Conservation (phyloP, 2,888 invertebrate species). For the Teleogryllus oceanicus region DNA sequence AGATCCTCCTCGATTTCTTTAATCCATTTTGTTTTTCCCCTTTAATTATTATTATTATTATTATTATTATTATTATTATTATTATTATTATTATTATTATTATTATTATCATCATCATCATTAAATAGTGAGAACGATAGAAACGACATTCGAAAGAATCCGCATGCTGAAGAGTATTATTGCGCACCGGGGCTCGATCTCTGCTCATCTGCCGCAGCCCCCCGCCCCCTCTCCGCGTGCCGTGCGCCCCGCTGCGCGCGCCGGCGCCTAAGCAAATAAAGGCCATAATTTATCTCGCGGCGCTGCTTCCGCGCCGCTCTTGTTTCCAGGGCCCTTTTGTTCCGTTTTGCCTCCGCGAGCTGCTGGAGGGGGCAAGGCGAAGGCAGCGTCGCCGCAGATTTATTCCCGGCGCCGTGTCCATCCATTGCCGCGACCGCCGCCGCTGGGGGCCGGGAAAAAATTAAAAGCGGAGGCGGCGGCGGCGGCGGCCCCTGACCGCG, state of each 20-base stretch:
- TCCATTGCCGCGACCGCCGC: neutral
- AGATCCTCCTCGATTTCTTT: no score
- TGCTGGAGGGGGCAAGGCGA: neutral
- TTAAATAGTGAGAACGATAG: no score
- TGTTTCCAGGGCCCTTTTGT: constrained; percentile 11
- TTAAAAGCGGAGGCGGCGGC: neutral
- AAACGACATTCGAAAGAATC: no score
- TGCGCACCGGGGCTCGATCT: no score
- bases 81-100: no score
- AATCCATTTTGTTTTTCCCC: no score
- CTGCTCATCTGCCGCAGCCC: neutral
- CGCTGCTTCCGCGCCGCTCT: neutral
- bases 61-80: no score
- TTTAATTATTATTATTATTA: no score
- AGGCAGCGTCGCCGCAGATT: constrained; percentile 18
- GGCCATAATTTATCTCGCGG: constrained; percentile 8
- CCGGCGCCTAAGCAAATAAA: constrained; percentile 18
- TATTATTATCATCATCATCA: no score
- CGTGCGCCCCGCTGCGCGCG: neutral
- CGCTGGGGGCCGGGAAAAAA: neutral
- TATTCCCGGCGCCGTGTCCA: constrained; percentile 2
- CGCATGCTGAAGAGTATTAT: no score
- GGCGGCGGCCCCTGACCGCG: constrained; percentile 10
- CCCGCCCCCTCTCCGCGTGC: neutral
- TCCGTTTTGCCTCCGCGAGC: neutral